These are phyloP conservation scores for Poecilia wingei DNA, from an alignment of 2,797 vertebrate genomes.

Conservation along the genomic window DNA sequence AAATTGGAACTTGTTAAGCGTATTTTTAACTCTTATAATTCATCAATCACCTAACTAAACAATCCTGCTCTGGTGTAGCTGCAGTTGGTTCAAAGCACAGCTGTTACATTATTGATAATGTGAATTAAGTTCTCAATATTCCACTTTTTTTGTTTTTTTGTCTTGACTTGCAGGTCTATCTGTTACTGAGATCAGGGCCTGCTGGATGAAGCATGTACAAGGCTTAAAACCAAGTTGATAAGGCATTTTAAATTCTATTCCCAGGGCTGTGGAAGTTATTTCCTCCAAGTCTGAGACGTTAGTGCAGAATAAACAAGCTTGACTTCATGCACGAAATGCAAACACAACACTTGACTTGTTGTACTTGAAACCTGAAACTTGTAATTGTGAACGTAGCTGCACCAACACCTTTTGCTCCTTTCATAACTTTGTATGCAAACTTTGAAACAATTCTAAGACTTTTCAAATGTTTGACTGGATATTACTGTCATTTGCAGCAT, in stretches of 20 bases:
- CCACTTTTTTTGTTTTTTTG: neutral
- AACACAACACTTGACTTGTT: neutral
- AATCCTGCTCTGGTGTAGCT: neutral
- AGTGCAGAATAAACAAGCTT: neutral
- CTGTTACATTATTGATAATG: neutral
- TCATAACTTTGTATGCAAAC: neutral
- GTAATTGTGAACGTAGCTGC: neutral
- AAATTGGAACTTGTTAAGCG: neutral
- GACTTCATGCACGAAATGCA: neutral
- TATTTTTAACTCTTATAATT: neutral
- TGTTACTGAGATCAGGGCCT: neutral
- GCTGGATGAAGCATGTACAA: neutral
- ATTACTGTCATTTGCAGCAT: neutral
- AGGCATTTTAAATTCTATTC: neutral
- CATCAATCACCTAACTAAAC: neutral
- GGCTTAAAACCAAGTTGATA: neutral
- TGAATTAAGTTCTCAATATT: neutral
- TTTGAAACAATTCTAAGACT: neutral
- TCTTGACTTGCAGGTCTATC: neutral
- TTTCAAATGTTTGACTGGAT: neutral
- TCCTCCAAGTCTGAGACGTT: neutral
- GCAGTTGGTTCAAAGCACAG: neutral
- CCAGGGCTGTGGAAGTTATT: neutral
- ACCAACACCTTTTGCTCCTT: neutral
- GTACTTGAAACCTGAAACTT: neutral